Base-by-base conservation (phyloP, 1,140 invertebrate species). In the Caenorhabditis latens region DNA sequence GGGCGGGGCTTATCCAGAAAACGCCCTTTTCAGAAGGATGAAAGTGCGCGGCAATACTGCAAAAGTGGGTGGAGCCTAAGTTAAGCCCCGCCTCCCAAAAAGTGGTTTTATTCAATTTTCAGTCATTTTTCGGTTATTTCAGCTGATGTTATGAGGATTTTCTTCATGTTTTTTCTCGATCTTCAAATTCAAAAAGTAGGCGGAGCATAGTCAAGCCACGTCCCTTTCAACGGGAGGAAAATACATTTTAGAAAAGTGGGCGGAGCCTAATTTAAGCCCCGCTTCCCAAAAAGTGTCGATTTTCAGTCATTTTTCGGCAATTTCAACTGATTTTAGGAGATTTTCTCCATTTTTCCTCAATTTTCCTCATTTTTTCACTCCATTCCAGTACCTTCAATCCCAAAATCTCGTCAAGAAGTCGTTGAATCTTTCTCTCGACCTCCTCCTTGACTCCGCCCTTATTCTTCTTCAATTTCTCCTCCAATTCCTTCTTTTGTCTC, bases 401-500 rank as follows among this genome's bases (percentile, higher is more conserved):
- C 46, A 79, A 14, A 50, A 79, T 79, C 40, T 79, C 71, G 14
- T 79, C 71, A n/a, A 79, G 0, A 1, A 53, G 13, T 14, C 71
- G 6, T 1, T 13, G n/a, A 2, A 79, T 11, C 53, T 79, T 53
- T 9, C 6, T 14, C 5, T 53, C 71, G 2, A 13, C 13, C 8
- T 32, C 71, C 46, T 79, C 71, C 42, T 79, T 53, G n/a, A 4
- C 11, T 42, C 42, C 42, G 3, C 40, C 40, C 19, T 50, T 40
- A 7, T 4, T 11, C 40, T 32, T 53, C 21, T 79, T 32, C n/a
- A 2, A 21, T 24, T 79, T 79, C 19, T 40, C 19, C n/a, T 79
- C 71, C 46, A 79, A 32, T 53, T 79, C 32, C 40, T 79, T 79
- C 21, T 79, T 79, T 46, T 79, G 46, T 14, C 71, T n/a, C 7